Base-by-base conservation (phyloP, 1,140 invertebrate genomes). In the Drosophila nebulosa region DNA sequence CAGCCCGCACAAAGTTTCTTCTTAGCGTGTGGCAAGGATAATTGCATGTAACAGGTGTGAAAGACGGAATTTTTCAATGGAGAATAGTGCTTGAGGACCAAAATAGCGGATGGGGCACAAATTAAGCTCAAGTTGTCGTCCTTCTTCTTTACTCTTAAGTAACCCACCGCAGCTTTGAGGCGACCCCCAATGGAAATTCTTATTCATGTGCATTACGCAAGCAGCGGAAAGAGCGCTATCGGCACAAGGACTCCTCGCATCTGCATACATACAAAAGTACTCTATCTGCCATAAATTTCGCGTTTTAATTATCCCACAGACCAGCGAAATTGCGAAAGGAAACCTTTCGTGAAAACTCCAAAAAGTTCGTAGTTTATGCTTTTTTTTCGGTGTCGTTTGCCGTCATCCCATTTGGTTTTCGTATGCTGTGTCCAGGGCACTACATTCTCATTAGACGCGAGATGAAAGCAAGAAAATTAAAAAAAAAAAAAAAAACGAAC, bases 31-130 rank as follows among this genome's bases (percentile, higher is more conserved):
- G 69, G 68, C 72, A 61, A 64, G 74, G 74, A 85, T 79, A 81
- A 89, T 85, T 90, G 80, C 78, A 76, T 89, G 85, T 89, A 89
- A 89, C 85, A 89, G 85, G 85, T 89, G 85, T 81, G 75, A 89
- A 89, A 86, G 80, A 81, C 80, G 59, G 85, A 89, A 89, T n/a
- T 89, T 85, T 89, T 83, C 71, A 83, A 89, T 89, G 71, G 71
- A 7, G 9, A 72, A 79, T 74, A 79, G 70, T 79, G 76, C 70
- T 75, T 24, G 53, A 68, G 59, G 7, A 46, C 14, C 39, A 46
- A 46, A 46, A 46, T 46, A 56, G 50, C 42, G 39, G 64, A 69
- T 63, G 52, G 66, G 64, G 59, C 62, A 64, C 74, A 86, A 86
- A 86, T 81, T 80, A 80, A 74, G 63, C 74, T 85, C 62, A 86